A percentile compares a stretch with the other conserved stretches of the same genome.
These are phyloP conservation scores for Ptyas mucosa DNA, from an alignment of 2,113 vertebrate species.

Conservation along the genomic window DNA sequence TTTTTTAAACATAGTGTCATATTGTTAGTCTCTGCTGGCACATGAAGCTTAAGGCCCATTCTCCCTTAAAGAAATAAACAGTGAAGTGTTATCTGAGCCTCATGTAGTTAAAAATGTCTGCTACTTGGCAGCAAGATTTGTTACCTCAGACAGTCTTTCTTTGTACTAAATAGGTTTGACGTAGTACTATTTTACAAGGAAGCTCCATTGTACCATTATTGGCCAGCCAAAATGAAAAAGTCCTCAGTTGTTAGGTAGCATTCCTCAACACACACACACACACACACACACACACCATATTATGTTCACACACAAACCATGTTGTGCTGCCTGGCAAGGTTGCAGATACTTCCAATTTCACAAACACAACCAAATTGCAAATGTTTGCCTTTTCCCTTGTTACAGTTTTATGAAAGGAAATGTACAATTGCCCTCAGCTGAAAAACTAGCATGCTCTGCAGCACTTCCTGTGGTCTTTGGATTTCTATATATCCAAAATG, in stretches of 20 bases:
- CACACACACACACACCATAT: not conserved
- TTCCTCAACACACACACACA: not conserved
- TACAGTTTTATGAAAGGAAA: not conserved
- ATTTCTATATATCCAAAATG: not conserved
- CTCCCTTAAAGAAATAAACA: conserved; percentile 51
- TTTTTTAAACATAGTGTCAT: conserved; percentile 53
- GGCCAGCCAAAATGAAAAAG: conserved; percentile 2
- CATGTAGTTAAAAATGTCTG: conserved; percentile 31
- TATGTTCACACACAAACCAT: not conserved
- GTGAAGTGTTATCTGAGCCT: conserved; percentile 34
- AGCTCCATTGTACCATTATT: not conserved
- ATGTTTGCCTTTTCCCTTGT: not conserved
- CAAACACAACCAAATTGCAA: not conserved
- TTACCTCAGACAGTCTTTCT: conserved; percentile 25
- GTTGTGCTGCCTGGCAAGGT: not conserved
- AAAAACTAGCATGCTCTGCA: not conserved
- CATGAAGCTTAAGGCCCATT: conserved; percentile 24
- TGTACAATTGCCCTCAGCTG: not conserved
- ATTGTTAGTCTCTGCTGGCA: conserved; percentile 29
- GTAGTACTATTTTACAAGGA: conserved; percentile 18
- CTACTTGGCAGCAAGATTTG: conserved; percentile 27
- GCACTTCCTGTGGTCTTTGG: not conserved
- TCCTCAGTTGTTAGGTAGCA: not conserved
- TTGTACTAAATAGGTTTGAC: conserved; percentile 43
- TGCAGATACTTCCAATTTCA: not conserved